Conservation (phyloP, 2,888 invertebrate genomes). For the Cephus rjabovi region DNA sequence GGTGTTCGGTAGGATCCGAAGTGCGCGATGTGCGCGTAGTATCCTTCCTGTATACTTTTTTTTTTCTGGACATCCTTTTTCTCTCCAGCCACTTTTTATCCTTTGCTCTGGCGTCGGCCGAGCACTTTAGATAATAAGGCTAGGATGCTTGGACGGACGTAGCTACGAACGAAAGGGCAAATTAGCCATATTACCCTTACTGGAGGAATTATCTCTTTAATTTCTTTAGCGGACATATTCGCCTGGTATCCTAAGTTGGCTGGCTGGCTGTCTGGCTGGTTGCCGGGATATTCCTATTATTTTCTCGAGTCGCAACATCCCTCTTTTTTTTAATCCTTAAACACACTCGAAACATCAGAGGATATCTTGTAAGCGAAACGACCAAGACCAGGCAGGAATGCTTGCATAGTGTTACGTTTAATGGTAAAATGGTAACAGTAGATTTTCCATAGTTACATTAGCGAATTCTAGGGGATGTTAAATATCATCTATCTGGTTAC, state of each 20-base stretch:
- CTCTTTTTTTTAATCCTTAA: background rate
- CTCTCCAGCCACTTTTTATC: conserved; percentile 9
- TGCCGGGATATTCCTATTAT: background rate
- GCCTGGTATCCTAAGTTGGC: background rate
- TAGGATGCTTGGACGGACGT: conserved; percentile 44
- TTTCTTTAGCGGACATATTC: conserved; percentile 75
- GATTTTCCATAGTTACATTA: background rate
- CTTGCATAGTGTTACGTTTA: background rate
- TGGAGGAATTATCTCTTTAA: conserved; percentile 67
- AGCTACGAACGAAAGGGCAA: conserved; percentile 59
- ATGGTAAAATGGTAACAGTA: background rate
- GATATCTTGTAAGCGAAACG: background rate
- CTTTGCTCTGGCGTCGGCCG: conserved; percentile 35
- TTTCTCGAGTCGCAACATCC: background rate
- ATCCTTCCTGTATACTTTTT: conserved; percentile 4
- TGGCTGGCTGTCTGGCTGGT: background rate
- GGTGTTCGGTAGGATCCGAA: background rate
- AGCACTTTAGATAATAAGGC: conserved; percentile 68
- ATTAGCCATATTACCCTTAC: conserved; percentile 61
- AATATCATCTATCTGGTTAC: background rate
- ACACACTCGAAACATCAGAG: background rate
- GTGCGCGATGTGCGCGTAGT: background rate
- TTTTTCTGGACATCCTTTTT: conserved; percentile 10
- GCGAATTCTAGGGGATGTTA: background rate
- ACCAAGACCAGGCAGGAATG: background rate